Evolutionary conservation across 2,888 invertebrate species (phyloP).

Genomic region (Diarsia dahlii): DNA sequence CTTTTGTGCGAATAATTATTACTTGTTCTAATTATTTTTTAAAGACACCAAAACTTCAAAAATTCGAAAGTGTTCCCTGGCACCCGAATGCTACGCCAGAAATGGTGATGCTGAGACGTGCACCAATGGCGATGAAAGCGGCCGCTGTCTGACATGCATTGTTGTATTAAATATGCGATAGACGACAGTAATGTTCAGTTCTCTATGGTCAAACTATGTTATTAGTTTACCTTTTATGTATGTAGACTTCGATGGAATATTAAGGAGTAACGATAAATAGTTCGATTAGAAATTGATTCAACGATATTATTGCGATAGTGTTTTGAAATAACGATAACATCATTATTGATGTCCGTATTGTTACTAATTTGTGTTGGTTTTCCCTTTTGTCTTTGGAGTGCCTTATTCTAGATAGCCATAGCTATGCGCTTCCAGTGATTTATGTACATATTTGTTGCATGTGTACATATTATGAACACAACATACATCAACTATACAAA

Average conservation of each 20-base stretch:
- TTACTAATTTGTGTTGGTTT: constrained; percentile 7
- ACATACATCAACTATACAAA: background rate
- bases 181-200: constrained; percentile 65
- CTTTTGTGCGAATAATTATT: background rate
- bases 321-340: constrained; percentile 29
- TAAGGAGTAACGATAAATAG: constrained; percentile 59
- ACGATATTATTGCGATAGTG: constrained; percentile 28
- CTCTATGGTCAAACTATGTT: constrained; percentile 71
- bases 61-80: constrained; percentile 67
- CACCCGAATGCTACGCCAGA: constrained; percentile 67
- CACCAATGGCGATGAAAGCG: constrained; percentile 74
- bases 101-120: constrained; percentile 70
- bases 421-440: too few species aligned
- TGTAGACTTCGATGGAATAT: constrained; percentile 65
- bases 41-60: constrained; percentile 52
- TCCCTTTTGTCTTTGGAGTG: background rate
- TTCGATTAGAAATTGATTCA: constrained; percentile 66
- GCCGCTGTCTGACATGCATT: constrained; percentile 75
- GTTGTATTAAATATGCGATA: constrained; percentile 71
- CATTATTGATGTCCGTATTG: constrained; percentile 7
- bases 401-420: background rate
- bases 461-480: background rate
- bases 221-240: constrained; percentile 71
- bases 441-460: background rate
- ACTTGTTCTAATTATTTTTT: constrained; percentile 7